Evolutionary conservation across 2,113 vertebrate species (phyloP).

Genomic region (Oncorhynchus tshawytscha): DNA sequence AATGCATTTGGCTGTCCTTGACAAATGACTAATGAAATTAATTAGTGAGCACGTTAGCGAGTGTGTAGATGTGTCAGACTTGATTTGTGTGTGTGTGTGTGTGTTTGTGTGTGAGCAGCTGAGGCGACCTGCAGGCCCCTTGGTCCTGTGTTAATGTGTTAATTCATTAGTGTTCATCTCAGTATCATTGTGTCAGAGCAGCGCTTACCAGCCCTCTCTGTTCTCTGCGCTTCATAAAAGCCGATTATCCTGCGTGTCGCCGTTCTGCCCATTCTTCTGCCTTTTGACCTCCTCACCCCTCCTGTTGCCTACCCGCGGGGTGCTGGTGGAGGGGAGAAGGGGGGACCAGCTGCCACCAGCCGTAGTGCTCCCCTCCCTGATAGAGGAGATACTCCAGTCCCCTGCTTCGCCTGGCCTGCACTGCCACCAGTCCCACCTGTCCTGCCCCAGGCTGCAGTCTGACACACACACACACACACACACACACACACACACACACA

Average conservation of each 20-base stretch:
- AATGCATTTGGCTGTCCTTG: slow-evolving; percentile 24
- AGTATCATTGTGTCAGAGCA: slow-evolving; percentile 65
- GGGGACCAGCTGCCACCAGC: slow-evolving; percentile 79
- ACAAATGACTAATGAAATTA: slow-evolving; percentile 63
- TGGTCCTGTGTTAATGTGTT: slow-evolving; percentile 66
- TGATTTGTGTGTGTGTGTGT: slow-evolving; percentile 52
- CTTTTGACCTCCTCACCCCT: slow-evolving; percentile 83
- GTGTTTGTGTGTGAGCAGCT: slow-evolving; percentile 62
- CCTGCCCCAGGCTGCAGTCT: slow-evolving; percentile 63
- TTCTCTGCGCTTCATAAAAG: slow-evolving; percentile 76
- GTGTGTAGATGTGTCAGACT: slow-evolving; percentile 36
- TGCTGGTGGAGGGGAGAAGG: slow-evolving; percentile 51
- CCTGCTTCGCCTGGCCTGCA: slow-evolving; percentile 74
- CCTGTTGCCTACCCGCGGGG: slow-evolving; percentile 78
- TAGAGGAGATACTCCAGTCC: slow-evolving; percentile 71
- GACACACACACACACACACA: slow-evolving; percentile 10
- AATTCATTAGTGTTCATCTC: slow-evolving; percentile 72
- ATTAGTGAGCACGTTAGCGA: slow-evolving; percentile 53
- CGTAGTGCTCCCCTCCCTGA: slow-evolving; percentile 68
- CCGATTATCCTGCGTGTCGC: slow-evolving; percentile 75
- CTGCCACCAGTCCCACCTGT: slow-evolving; percentile 80
- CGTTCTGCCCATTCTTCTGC: slow-evolving; percentile 66
- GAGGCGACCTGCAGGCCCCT: slow-evolving; percentile 61
- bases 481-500: neutral
- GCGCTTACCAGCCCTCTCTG: slow-evolving; percentile 44